Conservation (phyloP, 1,140 invertebrate genomes). For the Brachionus paranguensis region DNA sequence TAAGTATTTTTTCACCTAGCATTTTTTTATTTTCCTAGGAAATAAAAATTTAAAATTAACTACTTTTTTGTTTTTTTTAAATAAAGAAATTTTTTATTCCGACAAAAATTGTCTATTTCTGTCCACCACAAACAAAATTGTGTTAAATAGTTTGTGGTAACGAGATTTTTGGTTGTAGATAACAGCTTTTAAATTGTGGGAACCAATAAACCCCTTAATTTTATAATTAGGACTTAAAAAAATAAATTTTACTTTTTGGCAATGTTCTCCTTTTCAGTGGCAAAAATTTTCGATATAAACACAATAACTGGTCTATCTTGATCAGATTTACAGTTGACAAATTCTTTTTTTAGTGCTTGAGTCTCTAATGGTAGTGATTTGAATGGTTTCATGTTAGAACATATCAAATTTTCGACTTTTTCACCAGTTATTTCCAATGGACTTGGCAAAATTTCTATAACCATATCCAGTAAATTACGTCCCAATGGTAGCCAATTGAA, state of each 20-base stretch:
- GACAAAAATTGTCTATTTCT: no score
- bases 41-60: no score
- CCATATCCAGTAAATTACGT: constrained; percentile 58
- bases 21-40: no score
- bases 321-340: constrained; percentile 66
- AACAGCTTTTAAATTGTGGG: no score
- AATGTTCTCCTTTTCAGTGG: constrained; percentile 52
- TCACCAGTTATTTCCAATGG: constrained; percentile 71
- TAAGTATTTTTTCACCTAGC: no score
- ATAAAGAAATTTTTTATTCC: no score
- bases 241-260: not conserved
- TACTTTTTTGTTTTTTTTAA: no score
- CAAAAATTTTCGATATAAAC: constrained; percentile 92
- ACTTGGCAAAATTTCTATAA: constrained; percentile 71
- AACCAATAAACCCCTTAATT: no score
- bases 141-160: no score
- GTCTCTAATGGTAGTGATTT: constrained; percentile 66
- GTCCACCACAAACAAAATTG: no score
- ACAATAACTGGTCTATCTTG: constrained; percentile 69
- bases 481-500: constrained; percentile 39
- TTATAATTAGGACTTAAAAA: no score
- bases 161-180: no score
- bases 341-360: constrained; percentile 60
- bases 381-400: constrained; percentile 64
- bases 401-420: constrained; percentile 70